phyloP scores from a whole-genome alignment of 2,797 vertebrate species.

The Catostomus latipinnis region DNA sequence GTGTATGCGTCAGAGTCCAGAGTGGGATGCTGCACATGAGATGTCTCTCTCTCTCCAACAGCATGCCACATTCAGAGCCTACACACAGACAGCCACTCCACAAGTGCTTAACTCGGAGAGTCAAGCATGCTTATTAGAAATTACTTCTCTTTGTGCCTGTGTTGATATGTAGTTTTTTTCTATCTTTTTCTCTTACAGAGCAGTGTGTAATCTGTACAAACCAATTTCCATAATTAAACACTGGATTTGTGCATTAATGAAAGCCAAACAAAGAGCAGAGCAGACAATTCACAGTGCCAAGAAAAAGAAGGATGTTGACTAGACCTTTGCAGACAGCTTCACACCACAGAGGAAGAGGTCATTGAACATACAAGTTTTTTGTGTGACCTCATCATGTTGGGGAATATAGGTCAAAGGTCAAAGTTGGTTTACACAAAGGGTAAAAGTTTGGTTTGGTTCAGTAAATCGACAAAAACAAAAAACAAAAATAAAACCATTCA shows the following conservation, averaged over 20 bases:
- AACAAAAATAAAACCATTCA: no score
- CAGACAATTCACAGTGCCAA: slow-evolving; percentile 40
- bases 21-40: slow-evolving; percentile 51
- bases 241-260: slow-evolving; percentile 57
- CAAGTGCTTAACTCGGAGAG: slow-evolving; percentile 74
- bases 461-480: no score
- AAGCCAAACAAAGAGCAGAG: slow-evolving; percentile 56
- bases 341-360: no score
- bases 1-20: slow-evolving; percentile 1
- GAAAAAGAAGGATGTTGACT: slow-evolving; percentile 44
- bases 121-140: slow-evolving; percentile 76
- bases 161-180: slow-evolving; percentile 59
- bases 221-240: slow-evolving; percentile 57
- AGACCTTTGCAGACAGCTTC: slow-evolving; percentile 31
- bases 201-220: neutral
- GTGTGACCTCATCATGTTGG: no score
- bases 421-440: no score
- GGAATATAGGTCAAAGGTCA: no score
- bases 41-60: slow-evolving; percentile 44
- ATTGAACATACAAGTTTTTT: no score
- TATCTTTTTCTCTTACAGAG: slow-evolving; percentile 46
- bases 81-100: slow-evolving; percentile 69
- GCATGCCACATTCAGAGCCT: slow-evolving; percentile 43
- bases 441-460: no score
- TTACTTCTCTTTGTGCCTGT: slow-evolving; percentile 64